Conservation (phyloP, 2,888 invertebrate species). For the Ophioninae sp. region DNA sequence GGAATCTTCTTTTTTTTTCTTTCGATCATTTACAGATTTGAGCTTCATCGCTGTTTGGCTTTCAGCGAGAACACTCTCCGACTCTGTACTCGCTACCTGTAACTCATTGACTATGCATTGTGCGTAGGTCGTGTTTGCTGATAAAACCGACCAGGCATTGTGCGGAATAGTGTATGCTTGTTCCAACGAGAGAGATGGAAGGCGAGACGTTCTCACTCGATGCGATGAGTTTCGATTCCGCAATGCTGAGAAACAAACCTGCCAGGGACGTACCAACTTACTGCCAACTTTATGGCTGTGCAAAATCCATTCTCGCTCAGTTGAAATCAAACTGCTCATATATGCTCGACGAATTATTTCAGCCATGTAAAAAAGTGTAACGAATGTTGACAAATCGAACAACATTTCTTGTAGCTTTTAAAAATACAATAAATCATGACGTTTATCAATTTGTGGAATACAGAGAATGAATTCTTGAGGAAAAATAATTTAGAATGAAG, state of each 20-base stretch:
- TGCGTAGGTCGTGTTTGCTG: conserved; percentile 61
- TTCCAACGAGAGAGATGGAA: conserved; percentile 8
- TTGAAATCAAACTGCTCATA: background rate
- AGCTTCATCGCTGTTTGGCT: conserved; percentile 10
- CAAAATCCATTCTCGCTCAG: background rate
- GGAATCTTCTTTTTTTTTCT: background rate
- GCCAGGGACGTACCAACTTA: conserved; percentile 4
- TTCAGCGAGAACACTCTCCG: conserved; percentile 18
- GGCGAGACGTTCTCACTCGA: conserved; percentile 24
- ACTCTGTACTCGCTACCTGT: conserved; percentile 54
- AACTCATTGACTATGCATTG: conserved; percentile 59
- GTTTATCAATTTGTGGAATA: background rate
- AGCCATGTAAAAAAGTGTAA: background rate
- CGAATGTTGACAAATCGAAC: background rate
- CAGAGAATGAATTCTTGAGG: background rate
- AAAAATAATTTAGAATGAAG: background rate
- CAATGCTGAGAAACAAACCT: conserved; percentile 30
- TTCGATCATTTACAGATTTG: background rate
- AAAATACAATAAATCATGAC: background rate
- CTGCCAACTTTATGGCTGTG: background rate
- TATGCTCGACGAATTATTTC: background rate
- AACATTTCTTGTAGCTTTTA: background rate
- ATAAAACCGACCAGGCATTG: conserved; percentile 59
- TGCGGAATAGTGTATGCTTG: conserved; percentile 47
- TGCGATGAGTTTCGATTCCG: conserved; percentile 48